Evolutionary conservation across 2,888 invertebrate genomes (phyloP).

Genomic region (Melanotus villosus): DNA sequence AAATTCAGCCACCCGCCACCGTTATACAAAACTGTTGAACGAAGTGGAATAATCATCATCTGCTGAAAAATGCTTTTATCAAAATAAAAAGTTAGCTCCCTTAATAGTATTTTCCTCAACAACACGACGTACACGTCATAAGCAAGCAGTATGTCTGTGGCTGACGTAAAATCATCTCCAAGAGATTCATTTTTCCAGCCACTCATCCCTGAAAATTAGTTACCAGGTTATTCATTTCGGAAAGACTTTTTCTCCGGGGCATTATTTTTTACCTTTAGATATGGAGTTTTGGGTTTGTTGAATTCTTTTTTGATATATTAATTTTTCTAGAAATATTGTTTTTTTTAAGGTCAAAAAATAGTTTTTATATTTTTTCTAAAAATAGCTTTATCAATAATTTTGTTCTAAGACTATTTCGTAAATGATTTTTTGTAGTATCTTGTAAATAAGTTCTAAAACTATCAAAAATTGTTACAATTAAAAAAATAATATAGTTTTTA

Average conservation of each 20-base stretch:
- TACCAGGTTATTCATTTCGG: not conserved
- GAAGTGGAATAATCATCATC: conserved; percentile 15
- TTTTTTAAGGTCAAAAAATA: no score
- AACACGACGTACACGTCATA: no score
- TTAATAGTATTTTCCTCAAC: not conserved
- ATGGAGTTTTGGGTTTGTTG: no score
- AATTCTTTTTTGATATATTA: no score
- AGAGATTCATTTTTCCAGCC: not conserved
- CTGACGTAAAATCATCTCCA: not conserved
- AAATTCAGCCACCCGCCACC: no score
- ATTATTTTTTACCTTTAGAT: no score
- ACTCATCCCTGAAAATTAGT: conserved; percentile 11
- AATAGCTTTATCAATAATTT: conserved; percentile 1
- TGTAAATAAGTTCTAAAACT: not conserved
- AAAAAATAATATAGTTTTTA: no score
- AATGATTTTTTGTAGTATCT: not conserved
- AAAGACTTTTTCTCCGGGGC: not conserved
- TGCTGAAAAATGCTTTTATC: not conserved
- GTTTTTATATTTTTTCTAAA: no score
- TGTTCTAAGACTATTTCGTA: not conserved
- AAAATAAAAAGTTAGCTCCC: not conserved
- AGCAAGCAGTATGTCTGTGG: not conserved
- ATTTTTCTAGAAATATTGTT: no score
- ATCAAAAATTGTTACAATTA: not conserved
- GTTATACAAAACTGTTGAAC: not conserved